These are phyloP conservation scores for Junco hyemalis DNA, from an alignment of 2,113 vertebrate genomes.

Conservation along the genomic window DNA sequence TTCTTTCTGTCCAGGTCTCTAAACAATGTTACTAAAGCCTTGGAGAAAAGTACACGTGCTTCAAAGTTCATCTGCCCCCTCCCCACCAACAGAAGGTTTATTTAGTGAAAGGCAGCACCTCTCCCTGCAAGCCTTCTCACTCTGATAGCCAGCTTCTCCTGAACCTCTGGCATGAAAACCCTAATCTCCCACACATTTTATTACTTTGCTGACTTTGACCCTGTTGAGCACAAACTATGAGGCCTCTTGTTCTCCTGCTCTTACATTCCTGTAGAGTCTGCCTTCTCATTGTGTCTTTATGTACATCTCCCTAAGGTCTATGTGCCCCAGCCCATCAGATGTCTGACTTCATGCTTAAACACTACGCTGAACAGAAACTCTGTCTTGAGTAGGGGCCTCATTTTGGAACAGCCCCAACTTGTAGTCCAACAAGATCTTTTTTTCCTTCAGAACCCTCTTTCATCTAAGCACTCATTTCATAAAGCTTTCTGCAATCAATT, in stretches of 20 bases:
- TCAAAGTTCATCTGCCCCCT: neutral
- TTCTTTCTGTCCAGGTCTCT: neutral
- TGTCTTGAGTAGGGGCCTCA: neutral
- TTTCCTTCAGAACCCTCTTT: slow-evolving; percentile 24
- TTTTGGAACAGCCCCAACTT: slow-evolving; percentile 8
- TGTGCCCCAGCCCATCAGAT: neutral
- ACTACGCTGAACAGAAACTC: neutral
- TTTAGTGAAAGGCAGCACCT: neutral
- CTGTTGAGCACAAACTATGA: neutral
- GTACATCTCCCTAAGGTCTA: neutral
- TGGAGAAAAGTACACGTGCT: neutral
- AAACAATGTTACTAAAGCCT: neutral
- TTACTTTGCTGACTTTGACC: neutral
- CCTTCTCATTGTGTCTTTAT: neutral
- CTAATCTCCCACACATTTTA: neutral
- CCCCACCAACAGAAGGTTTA: neutral
- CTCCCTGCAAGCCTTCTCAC: neutral
- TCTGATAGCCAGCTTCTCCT: neutral
- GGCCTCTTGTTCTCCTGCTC: neutral
- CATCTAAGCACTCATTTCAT: slow-evolving; percentile 26
- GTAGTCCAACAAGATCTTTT: neutral
- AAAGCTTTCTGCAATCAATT: slow-evolving; percentile 56
- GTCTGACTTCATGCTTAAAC: neutral
- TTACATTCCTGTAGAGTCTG: neutral
- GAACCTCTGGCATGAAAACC: neutral